Evolutionary conservation across 2,888 invertebrate species (phyloP), one percentile per base, ranked within the genome.

Genomic region (Ormyrus nitidulus): DNA sequence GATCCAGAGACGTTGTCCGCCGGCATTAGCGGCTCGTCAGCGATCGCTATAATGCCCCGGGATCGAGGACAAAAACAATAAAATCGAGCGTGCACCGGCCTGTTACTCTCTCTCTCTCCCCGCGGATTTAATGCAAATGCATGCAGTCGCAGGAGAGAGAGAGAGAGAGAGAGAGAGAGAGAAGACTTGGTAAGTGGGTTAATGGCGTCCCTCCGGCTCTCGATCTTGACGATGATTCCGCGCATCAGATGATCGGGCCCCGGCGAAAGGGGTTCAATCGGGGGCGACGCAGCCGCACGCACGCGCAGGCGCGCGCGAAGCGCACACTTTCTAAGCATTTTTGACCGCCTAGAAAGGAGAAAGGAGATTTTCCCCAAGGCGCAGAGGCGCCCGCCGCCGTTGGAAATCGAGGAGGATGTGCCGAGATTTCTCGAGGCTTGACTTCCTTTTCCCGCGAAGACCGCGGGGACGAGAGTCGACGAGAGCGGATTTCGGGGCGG

Each of bases 131-230:
- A 75, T 75, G 68, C 68, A 61, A 68, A 75, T 75, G 49, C 58
- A 13, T 6, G 62, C 10, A 9, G 49, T 7, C 49, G 44, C 6
- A 0, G 9, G 51, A 46, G 34, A 5, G n/a, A 10, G 11, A 56
- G 19, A 34, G 34, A 34, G 34, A 34, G n/a, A n/a, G n/a, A 19
- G 51, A 46, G 34, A 5, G n/a, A 10, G 11, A 56, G 19, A 34
- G 34, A 34, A 34, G 34, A 66, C 51, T 34, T 44, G 44, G 19
- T 83, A 86, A 86, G 86, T 86, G 84, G 86, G 86, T 86, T 86
- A 86, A 86, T 84, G 84, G 83, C 59, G 75, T 34, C 34, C 34
- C 34, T 34, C 34, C 34, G 34, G 34, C 34, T 34, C 34, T 13
- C 51, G 46, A 49, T 48, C 49, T 66, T 66, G 51, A 51, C 65